A percentile compares a stretch with the other conserved stretches of the same genome.
These are phyloP conservation scores for Thymelicus sylvestris DNA, from an alignment of 2,888 invertebrate species.

Conservation along the genomic window DNA sequence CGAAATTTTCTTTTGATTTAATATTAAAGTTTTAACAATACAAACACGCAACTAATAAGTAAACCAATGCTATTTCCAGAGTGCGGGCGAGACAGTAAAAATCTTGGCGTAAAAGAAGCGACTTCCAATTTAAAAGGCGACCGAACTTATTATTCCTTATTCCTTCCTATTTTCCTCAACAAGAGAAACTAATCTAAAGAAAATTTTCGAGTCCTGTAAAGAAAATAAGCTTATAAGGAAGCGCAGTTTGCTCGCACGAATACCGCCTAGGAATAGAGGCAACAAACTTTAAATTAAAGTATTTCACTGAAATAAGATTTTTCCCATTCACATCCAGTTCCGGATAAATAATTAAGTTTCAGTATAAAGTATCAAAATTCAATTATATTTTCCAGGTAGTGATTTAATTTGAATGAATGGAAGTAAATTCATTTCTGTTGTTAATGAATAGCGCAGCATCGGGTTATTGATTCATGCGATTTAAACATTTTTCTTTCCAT, in stretches of 20 bases:
- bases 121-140: conserved; percentile 76
- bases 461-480: not conserved
- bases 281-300: conserved; percentile 82
- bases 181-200: conserved; percentile 84
- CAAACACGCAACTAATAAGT: conserved; percentile 48
- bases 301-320: conserved; percentile 71
- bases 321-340: conserved; percentile 40
- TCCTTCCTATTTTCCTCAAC: conserved; percentile 79
- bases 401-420: not conserved
- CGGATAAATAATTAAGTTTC: conserved; percentile 38
- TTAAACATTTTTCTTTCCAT: not conserved
- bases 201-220: conserved; percentile 80
- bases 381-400: not conserved
- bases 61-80: conserved; percentile 45
- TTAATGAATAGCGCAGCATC: not conserved
- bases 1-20: conserved; percentile 44
- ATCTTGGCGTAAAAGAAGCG: conserved; percentile 63
- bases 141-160: conserved; percentile 79
- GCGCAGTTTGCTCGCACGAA: conserved; percentile 78
- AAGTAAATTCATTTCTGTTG: not conserved
- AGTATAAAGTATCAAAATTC: conserved; percentile 7
- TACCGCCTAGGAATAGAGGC: conserved; percentile 67
- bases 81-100: conserved; percentile 47
- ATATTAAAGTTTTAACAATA: conserved; percentile 60
- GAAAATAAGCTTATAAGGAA: conserved; percentile 83